Evolutionary conservation across 1,140 invertebrate genomes (phyloP), one percentile per base, ranked within the genome.

Genomic region (Monomorium pharaonis): DNA sequence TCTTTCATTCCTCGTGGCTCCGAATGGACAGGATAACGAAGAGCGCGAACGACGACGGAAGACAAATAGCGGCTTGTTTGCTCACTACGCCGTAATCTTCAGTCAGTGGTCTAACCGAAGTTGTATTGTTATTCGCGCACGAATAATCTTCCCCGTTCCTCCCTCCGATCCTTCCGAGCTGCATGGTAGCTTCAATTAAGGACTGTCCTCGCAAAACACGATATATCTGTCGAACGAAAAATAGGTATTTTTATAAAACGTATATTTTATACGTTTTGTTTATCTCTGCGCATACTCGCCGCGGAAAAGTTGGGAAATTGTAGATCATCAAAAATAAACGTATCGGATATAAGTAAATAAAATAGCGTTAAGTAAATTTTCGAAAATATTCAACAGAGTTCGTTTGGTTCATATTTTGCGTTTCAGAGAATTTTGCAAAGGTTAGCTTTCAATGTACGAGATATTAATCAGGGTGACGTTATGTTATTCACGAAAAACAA

Each of bases 31-130:
- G 78, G 78, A 72, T 83, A 74, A 83, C 51, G 78, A 83, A 74
- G 27, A 49, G 78, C 37, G 67, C 24, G 65, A 81, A 72, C 78
- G 78, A 81, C 78, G 78, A 69, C 42, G 37, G 67, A 72, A 83
- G 78, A 83, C 78, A 83, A 83, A 83, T 83, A 83, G 78, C 67
- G 51, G 54, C 78, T 83, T 83, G 78, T 81, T 81, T 70, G 49
- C 58, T 83, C 67, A 16, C 51, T 37, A 58, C 47, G 24, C 16
- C 3, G 51, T 33, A 44, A 72, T 83, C 78, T 83, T 83, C 78
- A 74, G 51, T 81, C 51, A 30, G 37, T 42, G 44, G 47, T 70
- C 51, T 58, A 72, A 44, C 78, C 21, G 12, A 24, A 70, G 27
- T 33, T 44, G 51, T 21, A 72, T 44, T 42, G 14, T 37, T 16